Percentiles rank a stretch among this genome's conserved stretches.
Conservation (phyloP, 2,888 invertebrate species). For the Aelia acuminata region DNA sequence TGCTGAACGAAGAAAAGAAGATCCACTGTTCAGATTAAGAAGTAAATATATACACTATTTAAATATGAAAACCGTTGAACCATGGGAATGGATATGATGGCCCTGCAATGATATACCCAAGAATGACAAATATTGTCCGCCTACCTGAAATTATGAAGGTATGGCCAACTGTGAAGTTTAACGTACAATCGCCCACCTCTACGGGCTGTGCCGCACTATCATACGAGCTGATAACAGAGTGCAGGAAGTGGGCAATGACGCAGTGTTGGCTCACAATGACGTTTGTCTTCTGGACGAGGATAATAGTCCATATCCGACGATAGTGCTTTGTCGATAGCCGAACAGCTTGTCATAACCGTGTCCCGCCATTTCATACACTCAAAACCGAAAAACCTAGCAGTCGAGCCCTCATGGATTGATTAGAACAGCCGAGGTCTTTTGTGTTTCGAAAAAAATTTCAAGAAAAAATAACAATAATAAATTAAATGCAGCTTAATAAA, state of each 20-base stretch:
- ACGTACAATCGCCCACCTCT: neutral
- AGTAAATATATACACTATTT: too few species aligned
- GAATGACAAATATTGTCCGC: neutral
- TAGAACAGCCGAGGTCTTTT: neutral
- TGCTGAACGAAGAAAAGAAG: too few species aligned
- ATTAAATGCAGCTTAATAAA: too few species aligned
- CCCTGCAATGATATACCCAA: too few species aligned
- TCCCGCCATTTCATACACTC: neutral
- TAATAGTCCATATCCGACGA: conserved; percentile 36
- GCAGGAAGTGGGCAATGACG: conserved; percentile 20
- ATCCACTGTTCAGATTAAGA: too few species aligned
- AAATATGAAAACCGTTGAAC: too few species aligned
- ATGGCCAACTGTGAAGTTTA: neutral
- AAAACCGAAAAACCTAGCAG: neutral
- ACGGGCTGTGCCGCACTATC: neutral
- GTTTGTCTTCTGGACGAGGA: conserved; percentile 3
- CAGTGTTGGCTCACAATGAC: conserved; percentile 18
- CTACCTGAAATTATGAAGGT: neutral
- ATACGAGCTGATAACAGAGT: neutral
- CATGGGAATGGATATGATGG: too few species aligned
- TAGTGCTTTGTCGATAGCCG: neutral
- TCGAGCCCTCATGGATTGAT: neutral
- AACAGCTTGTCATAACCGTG: conserved; percentile 17
- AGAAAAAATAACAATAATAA: too few species aligned
- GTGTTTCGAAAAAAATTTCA: neutral